A percentile compares a stretch with the other conserved stretches of the same genome.
phyloP scores from a whole-genome alignment of 2,888 invertebrate genomes.

The Hyppa rectilinea region DNA sequence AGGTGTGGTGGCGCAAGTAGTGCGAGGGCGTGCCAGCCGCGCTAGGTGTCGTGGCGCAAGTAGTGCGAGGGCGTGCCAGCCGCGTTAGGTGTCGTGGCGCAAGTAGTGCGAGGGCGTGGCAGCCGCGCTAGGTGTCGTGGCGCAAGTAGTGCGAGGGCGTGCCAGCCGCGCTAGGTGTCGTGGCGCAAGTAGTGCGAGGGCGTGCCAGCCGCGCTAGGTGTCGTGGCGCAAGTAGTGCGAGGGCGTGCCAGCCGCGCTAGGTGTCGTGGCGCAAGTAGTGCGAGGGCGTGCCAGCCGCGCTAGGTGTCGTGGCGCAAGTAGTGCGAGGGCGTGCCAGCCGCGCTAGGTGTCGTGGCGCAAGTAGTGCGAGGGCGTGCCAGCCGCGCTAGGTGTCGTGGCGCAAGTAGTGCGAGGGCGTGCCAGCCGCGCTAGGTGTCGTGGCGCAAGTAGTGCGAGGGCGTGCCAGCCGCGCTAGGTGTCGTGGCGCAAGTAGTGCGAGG shows the following conservation, averaged over 20 bases:
- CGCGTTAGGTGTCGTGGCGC: not conserved
- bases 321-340: no score
- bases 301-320: slow-evolving; percentile 72
- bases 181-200: not conserved
- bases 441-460: not conserved
- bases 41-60: slow-evolving; percentile 71
- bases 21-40: not conserved
- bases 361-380: not conserved
- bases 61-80: no score
- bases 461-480: slow-evolving; percentile 66
- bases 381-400: slow-evolving; percentile 70
- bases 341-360: not conserved
- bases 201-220: slow-evolving; percentile 59
- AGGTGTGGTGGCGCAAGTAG: not conserved
- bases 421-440: not conserved
- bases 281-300: slow-evolving; percentile 13
- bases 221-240: no score
- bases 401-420: no score
- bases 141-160: no score
- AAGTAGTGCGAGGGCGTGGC: not conserved
- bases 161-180: not conserved
- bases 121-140: slow-evolving; percentile 69
- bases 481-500: no score
- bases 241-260: no score
- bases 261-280: not conserved